These are phyloP conservation scores for Galaxias olidus DNA, from an alignment of 2,797 vertebrate genomes.

Conservation along the genomic window DNA sequence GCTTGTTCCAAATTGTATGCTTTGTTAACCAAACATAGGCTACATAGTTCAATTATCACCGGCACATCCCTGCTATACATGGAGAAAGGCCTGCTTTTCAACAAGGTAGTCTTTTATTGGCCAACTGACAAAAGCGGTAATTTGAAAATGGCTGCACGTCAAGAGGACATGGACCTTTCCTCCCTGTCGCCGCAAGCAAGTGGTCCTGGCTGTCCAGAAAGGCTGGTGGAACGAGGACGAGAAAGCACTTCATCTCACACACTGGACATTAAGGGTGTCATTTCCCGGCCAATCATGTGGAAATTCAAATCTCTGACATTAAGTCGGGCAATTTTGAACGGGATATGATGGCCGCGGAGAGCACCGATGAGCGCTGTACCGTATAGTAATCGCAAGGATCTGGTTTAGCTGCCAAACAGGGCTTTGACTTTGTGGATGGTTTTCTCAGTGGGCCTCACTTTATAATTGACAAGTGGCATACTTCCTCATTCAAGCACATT, in stretches of 20 bases:
- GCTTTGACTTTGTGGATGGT: too few species aligned
- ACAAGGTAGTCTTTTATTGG: neutral
- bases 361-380: slow-evolving; percentile 3
- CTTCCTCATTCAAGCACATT: neutral
- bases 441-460: neutral
- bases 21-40: too few species aligned
- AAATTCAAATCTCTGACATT: slow-evolving; percentile 11
- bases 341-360: neutral
- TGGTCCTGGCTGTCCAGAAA: neutral
- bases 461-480: neutral
- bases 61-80: too few species aligned
- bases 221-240: slow-evolving; percentile 5
- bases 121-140: neutral
- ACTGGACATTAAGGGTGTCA: slow-evolving; percentile 1
- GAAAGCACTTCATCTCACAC: slow-evolving; percentile 2
- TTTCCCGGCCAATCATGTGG: slow-evolving; percentile 11
- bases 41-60: too few species aligned
- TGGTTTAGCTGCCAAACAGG: slow-evolving; percentile 1
- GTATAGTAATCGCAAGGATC: neutral
- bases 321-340: slow-evolving; percentile 1
- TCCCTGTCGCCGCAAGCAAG: neutral
- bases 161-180: neutral
- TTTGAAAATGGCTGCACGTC: neutral
- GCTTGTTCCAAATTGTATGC: too few species aligned
- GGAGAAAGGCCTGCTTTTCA: too few species aligned